These are phyloP conservation scores for Conistra vaccinii DNA, from an alignment of 2,888 invertebrate species.

Conservation along the genomic window DNA sequence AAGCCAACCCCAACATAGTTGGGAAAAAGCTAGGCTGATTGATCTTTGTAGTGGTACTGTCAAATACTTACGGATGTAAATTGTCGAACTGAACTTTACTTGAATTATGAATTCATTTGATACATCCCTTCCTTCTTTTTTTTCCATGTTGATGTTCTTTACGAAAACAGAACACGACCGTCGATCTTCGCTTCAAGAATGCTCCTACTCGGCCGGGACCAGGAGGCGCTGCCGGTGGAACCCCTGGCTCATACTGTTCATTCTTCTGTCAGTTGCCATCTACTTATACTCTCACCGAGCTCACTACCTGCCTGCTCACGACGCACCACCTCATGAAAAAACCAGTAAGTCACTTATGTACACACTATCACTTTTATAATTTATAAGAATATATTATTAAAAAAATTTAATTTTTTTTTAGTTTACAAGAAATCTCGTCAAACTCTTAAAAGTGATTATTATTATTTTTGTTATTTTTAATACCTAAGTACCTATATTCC, in stretches of 20 bases:
- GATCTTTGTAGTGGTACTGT: too few relatives aligned
- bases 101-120: not conserved
- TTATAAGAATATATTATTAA: too few relatives aligned
- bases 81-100: too few relatives aligned
- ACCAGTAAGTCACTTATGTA: too few relatives aligned
- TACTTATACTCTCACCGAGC: constrained; percentile 44
- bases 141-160: not conserved
- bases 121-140: not conserved
- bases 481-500: too few relatives aligned
- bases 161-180: constrained; percentile 53
- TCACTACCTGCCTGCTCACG: not conserved
- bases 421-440: not conserved
- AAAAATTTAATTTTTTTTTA: too few relatives aligned
- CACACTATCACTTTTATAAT: too few relatives aligned
- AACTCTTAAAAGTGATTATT: not conserved
- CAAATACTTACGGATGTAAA: too few relatives aligned
- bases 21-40: too few relatives aligned
- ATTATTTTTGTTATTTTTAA: not conserved
- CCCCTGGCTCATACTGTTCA: constrained; percentile 55
- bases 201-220: constrained; percentile 45
- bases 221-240: constrained; percentile 47
- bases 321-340: not conserved
- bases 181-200: constrained; percentile 61
- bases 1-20: too few relatives aligned
- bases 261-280: constrained; percentile 43